Conservation (phyloP, 2,888 invertebrate genomes). For the Stramonita haemastoma region DNA sequence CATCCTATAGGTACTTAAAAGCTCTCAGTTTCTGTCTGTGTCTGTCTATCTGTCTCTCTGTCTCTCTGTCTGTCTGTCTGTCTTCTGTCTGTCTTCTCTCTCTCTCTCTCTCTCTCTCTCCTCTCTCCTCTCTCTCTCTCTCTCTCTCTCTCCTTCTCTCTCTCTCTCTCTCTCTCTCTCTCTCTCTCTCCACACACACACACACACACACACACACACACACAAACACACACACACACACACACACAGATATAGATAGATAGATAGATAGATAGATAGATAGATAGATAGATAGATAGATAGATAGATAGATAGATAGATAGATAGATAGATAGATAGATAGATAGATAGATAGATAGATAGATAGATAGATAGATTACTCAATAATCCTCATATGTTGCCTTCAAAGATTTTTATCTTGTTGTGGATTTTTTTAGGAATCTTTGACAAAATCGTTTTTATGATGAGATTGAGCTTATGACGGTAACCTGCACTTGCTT, state of each 20-base stretch:
- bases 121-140: not conserved
- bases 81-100: too few relatives aligned
- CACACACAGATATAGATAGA: not conserved
- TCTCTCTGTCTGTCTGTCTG: too few relatives aligned
- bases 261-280: not conserved
- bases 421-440: too few relatives aligned
- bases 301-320: not conserved
- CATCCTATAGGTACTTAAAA: too few relatives aligned
- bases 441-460: too few relatives aligned
- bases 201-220: not conserved
- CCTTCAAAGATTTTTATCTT: too few relatives aligned
- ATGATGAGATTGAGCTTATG: too few relatives aligned
- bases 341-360: not conserved
- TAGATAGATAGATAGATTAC: not conserved
- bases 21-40: too few relatives aligned
- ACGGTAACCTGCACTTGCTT: too few relatives aligned
- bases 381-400: too few relatives aligned
- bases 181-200: too few relatives aligned
- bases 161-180: not conserved
- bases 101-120: not conserved
- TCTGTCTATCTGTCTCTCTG: too few relatives aligned
- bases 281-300: not conserved
- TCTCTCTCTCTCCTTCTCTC: not conserved
- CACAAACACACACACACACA: constrained; percentile 6
- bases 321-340: not conserved